Evolutionary conservation across 2,113 vertebrate species (phyloP), one percentile per base, ranked within the genome.

Genomic region (Lontra canadensis): DNA sequence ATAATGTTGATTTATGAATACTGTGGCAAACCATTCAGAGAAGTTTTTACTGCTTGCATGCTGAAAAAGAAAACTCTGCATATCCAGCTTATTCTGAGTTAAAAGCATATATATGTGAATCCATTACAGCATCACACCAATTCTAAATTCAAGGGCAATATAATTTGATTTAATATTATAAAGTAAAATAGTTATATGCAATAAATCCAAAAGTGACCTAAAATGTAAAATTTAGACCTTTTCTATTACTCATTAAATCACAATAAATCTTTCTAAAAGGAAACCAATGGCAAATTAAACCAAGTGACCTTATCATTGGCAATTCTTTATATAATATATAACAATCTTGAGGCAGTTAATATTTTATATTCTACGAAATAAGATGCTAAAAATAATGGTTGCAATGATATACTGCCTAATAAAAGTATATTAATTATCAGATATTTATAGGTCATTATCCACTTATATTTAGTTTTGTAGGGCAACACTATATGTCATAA

Each of bases 251-350:
- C 86, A 97, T 88, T 97, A 94, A 95, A 52, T 42, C 83, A 17
- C 76, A 97, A 97, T 97, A 98, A 98, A 98, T 98, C 95, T 98
- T 97, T 95, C 55, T 83, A 89, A 95, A 96, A 95, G 95, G n/a
- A 98, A 98, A 96, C 96, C 83, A 95, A 97, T 81, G 95, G 83
- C 52, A 97, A 97, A 98, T 94, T 97, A 98, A 97, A 67, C 39
- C 85, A 87, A 95, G 57, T 95, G 97, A 97, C 90, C 95, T 98
- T 98, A 96, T 92, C 91, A 93, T 23, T 52, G 31, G 6, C 93
- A 36, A 14, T 90, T 95, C 89, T 96, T 97, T 71, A 11, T 97
- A 73, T 74, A 82, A 47, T 39, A 57, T 65, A 69, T 84, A 90
- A 63, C 11, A 94, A 88, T 96, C 69, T n/a, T 95, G 14, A 95